These are phyloP conservation scores for Myotis vivesi DNA, from an alignment of 2,797 vertebrate species.

Conservation along the genomic window DNA sequence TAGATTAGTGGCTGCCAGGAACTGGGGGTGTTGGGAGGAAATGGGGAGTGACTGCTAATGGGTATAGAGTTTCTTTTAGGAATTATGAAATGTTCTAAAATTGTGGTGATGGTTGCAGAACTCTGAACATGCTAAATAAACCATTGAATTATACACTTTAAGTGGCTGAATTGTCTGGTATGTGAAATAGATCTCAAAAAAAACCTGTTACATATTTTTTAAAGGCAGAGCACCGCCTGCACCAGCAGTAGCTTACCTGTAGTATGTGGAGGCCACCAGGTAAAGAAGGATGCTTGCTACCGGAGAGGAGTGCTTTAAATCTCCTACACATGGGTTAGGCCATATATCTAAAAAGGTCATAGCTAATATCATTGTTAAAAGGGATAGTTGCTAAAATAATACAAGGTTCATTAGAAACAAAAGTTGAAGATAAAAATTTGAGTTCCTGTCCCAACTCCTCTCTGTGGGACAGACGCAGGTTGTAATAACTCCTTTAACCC, in stretches of 20 bases:
- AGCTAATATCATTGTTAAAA: slow-evolving; percentile 4
- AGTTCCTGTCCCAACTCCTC: not conserved
- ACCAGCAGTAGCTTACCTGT: not conserved
- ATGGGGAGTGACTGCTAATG: not conserved
- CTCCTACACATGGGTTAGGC: not conserved
- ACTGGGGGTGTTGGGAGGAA: not conserved
- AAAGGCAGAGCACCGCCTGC: not conserved
- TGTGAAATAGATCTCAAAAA: slow-evolving; percentile 15
- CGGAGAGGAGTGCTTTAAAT: not conserved
- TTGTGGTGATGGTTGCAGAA: not conserved
- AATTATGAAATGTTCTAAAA: not conserved
- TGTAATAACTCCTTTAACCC: not conserved
- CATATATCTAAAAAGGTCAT: not conserved
- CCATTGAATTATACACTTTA: not conserved
- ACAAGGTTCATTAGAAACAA: not conserved
- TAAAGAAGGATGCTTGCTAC: not conserved
- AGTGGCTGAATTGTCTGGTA: not conserved
- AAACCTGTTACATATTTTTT: not conserved
- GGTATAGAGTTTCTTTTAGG: not conserved
- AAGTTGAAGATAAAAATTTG: slow-evolving; percentile 18
- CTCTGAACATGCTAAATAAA: not conserved
- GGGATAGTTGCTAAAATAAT: not conserved
- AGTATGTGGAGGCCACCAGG: not conserved
- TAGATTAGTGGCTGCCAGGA: not conserved
- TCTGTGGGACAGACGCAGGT: not conserved